Evolutionary conservation across 2,113 vertebrate genomes (phyloP), one percentile per base, ranked within the genome.

Genomic region (Nerophis ophidion): DNA sequence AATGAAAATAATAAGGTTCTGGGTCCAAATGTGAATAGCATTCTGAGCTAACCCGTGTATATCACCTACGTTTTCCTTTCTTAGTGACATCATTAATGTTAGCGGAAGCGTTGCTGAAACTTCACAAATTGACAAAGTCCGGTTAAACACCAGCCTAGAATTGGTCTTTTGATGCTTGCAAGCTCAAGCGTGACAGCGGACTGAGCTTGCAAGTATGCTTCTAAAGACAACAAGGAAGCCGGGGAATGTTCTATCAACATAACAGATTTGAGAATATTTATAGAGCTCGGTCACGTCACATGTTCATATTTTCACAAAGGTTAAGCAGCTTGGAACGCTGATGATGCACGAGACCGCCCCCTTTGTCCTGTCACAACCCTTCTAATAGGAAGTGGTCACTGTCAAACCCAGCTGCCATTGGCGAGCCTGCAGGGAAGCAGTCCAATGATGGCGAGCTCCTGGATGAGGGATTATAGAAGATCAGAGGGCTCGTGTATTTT

Each of bases 401-500:
- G 57, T 15, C 17, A 5, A 52, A 35, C 63, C 33, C 0, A 8
- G 55, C 66, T 66, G 60, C 65, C 58, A 83, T 72, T 82, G 81
- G 80, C 33, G 49, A 36, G n/a, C 56, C 45, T 1, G 26, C 3
- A 44, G n/a, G 36, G 59, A 65, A 57, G 81, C 72, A 65, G 53
- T 72, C 61, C 63, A 68, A 76, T 81, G 83, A 84, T 63, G 60
- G 81, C 76, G 69, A 63, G 81, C 59, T 71, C 66, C 51, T 60
- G 68, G 72, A 59, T 61, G 57, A 48, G 58, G 79, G 84, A 84
- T 85, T 83, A 85, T 6, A 42, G 54, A 34, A 74, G 71, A 68
- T 81, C 69, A 80, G 35, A 64, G 57, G 59, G 64, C 68, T 70
- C 79, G 65, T 73, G 81, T 82, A 26, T 71, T 75, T 52, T 64